These are phyloP conservation scores for Liopterus haemorrhoidalis DNA, from an alignment of 2,888 invertebrate genomes.

Conservation along the genomic window DNA sequence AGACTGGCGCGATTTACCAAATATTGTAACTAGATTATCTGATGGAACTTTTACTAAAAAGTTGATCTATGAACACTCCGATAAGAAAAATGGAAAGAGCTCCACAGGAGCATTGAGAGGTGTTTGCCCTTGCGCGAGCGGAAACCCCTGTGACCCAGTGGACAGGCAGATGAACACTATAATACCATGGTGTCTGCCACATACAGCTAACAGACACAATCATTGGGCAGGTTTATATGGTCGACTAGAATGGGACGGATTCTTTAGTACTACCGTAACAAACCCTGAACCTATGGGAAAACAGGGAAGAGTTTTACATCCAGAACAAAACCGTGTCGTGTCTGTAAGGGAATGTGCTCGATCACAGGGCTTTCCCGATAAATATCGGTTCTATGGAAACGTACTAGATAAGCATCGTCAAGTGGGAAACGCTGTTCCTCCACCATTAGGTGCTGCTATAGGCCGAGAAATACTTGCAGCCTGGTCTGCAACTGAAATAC, in stretches of 20 bases:
- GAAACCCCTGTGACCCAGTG: conserved; percentile 58
- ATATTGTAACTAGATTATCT: conserved; percentile 60
- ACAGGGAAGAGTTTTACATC: conserved; percentile 80
- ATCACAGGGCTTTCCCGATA: conserved; percentile 78
- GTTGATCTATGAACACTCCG: conserved; percentile 53
- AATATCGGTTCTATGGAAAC: conserved; percentile 67
- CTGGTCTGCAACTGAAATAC: no score
- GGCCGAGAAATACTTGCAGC: conserved; percentile 67
- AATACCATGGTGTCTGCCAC: conserved; percentile 84
- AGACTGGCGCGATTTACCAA: conserved; percentile 84
- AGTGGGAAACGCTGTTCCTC: conserved; percentile 82
- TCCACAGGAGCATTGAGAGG: conserved; percentile 52
- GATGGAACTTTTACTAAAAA: conserved; percentile 64
- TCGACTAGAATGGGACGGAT: conserved; percentile 75
- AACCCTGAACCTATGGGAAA: conserved; percentile 90
- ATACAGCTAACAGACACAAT: conserved; percentile 79
- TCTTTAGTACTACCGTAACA: conserved; percentile 77
- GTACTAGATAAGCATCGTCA: conserved; percentile 74
- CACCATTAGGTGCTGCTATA: conserved; percentile 70
- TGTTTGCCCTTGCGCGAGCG: conserved; percentile 70
- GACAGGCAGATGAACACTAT: conserved; percentile 77
- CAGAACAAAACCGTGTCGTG: conserved; percentile 73
- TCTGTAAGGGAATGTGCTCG: conserved; percentile 82
- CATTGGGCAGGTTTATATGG: conserved; percentile 84
- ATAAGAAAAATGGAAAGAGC: conserved; percentile 47